phyloP scores from a whole-genome alignment of 2,113 vertebrate genomes.

The Tretioscincus oriximinensis region DNA sequence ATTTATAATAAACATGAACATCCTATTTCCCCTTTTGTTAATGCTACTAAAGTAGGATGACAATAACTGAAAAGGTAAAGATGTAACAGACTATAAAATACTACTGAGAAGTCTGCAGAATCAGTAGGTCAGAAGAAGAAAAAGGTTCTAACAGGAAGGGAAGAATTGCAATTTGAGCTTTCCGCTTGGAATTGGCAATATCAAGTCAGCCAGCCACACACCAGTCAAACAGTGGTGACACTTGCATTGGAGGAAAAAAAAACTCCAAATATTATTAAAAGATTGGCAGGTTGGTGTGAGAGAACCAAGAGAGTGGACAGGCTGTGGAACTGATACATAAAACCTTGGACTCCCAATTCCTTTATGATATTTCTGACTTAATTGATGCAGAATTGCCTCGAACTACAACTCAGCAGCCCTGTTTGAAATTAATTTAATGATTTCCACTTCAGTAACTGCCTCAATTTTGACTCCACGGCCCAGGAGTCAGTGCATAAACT shows the following conservation, averaged over 20 bases:
- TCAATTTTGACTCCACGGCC: too few species aligned
- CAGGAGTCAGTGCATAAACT: too few species aligned
- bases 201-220: not conserved
- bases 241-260: not conserved
- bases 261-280: not conserved
- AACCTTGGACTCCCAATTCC: too few species aligned
- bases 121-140: not conserved
- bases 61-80: not conserved
- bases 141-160: too few species aligned
- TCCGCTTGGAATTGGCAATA: not conserved
- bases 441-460: too few species aligned
- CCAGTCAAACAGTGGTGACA: not conserved
- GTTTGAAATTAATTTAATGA: too few species aligned
- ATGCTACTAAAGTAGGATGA: not conserved
- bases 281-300: not conserved
- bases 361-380: too few species aligned
- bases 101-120: not conserved
- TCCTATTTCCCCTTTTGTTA: not conserved
- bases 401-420: too few species aligned
- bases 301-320: too few species aligned
- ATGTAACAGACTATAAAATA: too few species aligned
- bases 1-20: not conserved
- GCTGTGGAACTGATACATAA: too few species aligned
- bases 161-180: not conserved
- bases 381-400: too few species aligned